Base-by-base conservation (phyloP, 2,113 vertebrate genomes). In the Actenoides hombroni region DNA sequence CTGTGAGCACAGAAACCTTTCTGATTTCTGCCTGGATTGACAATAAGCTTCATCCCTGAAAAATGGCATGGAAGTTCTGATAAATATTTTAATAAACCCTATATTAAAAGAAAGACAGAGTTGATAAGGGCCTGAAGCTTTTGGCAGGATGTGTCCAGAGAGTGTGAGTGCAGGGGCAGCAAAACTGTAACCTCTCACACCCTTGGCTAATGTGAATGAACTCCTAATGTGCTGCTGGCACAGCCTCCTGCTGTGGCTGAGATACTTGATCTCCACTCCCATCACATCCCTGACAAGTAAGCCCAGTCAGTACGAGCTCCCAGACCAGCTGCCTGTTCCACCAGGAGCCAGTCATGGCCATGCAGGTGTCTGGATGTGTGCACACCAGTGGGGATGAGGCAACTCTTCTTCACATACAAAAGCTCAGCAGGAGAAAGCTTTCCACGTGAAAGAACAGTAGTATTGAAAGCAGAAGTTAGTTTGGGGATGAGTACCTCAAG, bases 221-320 rank as follows among this genome's bases (percentile, higher is more conserved):
- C 6, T 39, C 57, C 26, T n/a, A 7, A 16, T 3, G 6, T 7
- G 8, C 35, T 0, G 1, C 13, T 35, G 37, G 21, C 39, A 31
- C 16, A 39, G 53, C 12, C 21, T 82, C n/a, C n/a, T 77, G 37
- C 46, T 59, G 33, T 1, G 5, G 26, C 37, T 35, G 25, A 35
- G 35, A 2, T 10, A 3, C 49, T 26, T 24, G 5, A 3, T 57
- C 15, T 48, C 33, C 2, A 1, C 14, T 35, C 54, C 21, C 33
- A 26, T 11, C 9, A 2, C 9, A 20, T 33, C 48, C 25, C 54
- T 67, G 31, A 37, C 0, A 3, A 37, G 20, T 4, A 24, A 65
- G 5, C 21, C 6, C 0, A 0, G 12, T 10, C 15, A 42, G 13
- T 24, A 25, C 4, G 1, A 83, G 59, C 20, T 11, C 13, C 23